These are phyloP conservation scores for Dryas iulia DNA, from an alignment of 1,140 invertebrate genomes.

Conservation along the genomic window DNA sequence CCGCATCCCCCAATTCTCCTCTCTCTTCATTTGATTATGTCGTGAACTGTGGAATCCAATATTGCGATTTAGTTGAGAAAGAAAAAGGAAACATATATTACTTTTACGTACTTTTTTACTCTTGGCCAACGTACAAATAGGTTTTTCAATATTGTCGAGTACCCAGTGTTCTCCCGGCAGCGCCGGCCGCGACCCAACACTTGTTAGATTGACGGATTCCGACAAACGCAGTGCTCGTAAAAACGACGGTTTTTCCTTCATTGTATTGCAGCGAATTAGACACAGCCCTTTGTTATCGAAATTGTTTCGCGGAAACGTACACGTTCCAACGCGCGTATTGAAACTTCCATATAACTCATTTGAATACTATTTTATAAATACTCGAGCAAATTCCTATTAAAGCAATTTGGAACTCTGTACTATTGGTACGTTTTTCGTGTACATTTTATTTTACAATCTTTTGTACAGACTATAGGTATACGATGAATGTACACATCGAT, in stretches of 20 bases:
- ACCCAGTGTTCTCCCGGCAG: background rate
- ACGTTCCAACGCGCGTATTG: constrained; percentile 3
- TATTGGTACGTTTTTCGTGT: background rate
- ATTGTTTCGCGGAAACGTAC: constrained; percentile 18
- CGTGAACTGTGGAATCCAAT: too few species aligned
- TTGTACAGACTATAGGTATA: too few species aligned
- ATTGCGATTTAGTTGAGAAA: too few species aligned
- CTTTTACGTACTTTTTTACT: too few species aligned
- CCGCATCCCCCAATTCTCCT: too few species aligned
- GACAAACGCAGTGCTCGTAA: constrained; percentile 17
- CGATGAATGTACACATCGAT: too few species aligned
- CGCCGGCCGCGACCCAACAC: constrained; percentile 18
- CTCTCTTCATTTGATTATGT: too few species aligned
- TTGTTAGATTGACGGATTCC: constrained; percentile 31
- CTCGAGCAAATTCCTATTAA: background rate
- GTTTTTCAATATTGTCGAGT: background rate
- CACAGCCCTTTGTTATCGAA: constrained; percentile 26
- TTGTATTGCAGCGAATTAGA: constrained; percentile 30
- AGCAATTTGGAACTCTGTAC: background rate
- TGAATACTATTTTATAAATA: constrained; percentile 17
- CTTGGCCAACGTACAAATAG: too few species aligned
- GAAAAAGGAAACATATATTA: too few species aligned
- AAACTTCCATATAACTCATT: constrained; percentile 15
- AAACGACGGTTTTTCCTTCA: constrained; percentile 24
- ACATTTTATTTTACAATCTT: too few species aligned